Evolutionary conservation across 2,797 vertebrate species (phyloP).

Genomic region (Bovichtus diacanthus): DNA sequence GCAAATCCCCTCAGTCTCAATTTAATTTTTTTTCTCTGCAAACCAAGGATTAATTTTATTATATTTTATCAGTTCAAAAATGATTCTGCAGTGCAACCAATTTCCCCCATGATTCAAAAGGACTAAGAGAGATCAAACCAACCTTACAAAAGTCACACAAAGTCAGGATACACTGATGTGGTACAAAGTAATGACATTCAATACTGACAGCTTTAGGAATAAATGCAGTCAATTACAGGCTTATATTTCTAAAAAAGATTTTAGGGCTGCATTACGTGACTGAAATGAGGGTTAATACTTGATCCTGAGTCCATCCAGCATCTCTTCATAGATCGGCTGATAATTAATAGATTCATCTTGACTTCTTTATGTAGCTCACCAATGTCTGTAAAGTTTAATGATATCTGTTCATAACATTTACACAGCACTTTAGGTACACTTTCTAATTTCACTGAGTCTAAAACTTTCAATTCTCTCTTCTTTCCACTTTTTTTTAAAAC

Average conservation of each 20-base stretch:
- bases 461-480: conserved; percentile 11
- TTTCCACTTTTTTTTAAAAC: conserved; percentile 38
- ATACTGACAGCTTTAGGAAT: not conserved
- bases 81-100: conserved; percentile 43
- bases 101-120: conserved; percentile 47
- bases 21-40: conserved; percentile 40
- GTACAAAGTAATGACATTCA: conserved; percentile 1
- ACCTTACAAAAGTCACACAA: conserved; percentile 36
- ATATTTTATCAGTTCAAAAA: conserved; percentile 63
- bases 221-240: not conserved
- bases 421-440: not conserved
- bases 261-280: not conserved
- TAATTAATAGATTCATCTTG: not conserved
- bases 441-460: conserved; percentile 7
- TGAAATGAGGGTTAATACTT: not conserved
- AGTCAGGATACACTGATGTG: conserved; percentile 3
- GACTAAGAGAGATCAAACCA: conserved; percentile 36
- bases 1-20: conserved; percentile 65
- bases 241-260: not conserved
- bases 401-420: conserved; percentile 15
- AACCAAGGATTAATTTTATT: conserved; percentile 58
- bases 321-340: not conserved
- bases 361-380: not conserved
- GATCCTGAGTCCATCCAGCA: not conserved
- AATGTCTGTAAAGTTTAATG: conserved; percentile 12